Conservation (phyloP, 2,113 vertebrate genomes). For the Rhea pennata region DNA sequence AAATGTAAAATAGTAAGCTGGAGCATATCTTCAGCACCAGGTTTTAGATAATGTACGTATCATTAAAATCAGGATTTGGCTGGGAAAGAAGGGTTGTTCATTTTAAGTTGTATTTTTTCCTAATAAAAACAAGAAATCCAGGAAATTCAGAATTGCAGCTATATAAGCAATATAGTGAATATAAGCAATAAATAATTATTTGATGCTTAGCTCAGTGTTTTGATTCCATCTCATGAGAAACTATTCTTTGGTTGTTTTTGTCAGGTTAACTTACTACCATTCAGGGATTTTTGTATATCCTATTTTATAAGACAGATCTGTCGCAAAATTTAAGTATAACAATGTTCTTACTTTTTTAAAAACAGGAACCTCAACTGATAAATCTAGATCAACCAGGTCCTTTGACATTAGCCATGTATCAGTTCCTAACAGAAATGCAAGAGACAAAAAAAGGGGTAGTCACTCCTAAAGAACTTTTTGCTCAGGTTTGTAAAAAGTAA, state of each 20-base stretch:
- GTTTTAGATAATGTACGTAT: background rate
- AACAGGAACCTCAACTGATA: slow-evolving; percentile 85
- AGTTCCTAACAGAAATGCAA: slow-evolving; percentile 91
- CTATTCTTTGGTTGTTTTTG: background rate
- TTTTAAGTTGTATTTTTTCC: background rate
- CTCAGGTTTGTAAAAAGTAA: slow-evolving; percentile 99
- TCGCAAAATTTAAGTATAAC: slow-evolving; percentile 19
- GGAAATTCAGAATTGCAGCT: background rate
- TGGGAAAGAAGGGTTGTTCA: background rate
- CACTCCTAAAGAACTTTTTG: slow-evolving; percentile 91
- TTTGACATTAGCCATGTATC: slow-evolving; percentile 90
- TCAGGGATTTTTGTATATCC: background rate
- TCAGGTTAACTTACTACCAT: background rate
- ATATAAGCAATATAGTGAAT: background rate
- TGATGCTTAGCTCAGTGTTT: background rate
- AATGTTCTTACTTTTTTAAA: slow-evolving; percentile 52
- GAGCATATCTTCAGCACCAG: background rate
- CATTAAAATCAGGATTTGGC: background rate
- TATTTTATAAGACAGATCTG: background rate
- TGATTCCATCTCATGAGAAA: background rate
- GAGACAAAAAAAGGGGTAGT: slow-evolving; percentile 87
- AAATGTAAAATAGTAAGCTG: background rate
- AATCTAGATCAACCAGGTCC: slow-evolving; percentile 87
- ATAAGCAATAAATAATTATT: background rate
- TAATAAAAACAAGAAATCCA: background rate